A percentile compares a stretch with the other conserved stretches of the same genome.
These are phyloP conservation scores for Drosophila carrolli DNA, from an alignment of 1,140 invertebrate genomes.

Conservation along the genomic window DNA sequence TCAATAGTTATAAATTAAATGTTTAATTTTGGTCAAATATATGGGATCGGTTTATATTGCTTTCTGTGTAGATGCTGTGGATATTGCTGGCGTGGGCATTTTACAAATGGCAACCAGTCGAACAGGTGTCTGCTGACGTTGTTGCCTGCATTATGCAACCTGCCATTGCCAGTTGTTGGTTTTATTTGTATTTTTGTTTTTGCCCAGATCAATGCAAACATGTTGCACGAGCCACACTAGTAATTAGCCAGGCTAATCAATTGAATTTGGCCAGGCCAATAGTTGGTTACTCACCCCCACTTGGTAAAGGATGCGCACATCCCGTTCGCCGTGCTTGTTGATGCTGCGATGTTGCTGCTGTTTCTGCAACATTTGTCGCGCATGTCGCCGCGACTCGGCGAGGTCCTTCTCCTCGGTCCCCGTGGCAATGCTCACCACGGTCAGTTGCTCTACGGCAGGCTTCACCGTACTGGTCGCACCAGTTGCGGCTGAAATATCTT, in stretches of 20 bases:
- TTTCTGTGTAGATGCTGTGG: slow-evolving; percentile 40
- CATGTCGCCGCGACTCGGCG: slow-evolving; percentile 46
- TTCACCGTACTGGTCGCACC: slow-evolving; percentile 24
- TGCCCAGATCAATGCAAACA: slow-evolving; percentile 68
- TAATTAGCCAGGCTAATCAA: slow-evolving; percentile 50
- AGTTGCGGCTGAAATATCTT: slow-evolving; percentile 50
- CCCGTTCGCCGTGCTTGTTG: slow-evolving; percentile 57
- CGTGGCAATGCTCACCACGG: slow-evolving; percentile 64
- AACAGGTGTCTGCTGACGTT: slow-evolving; percentile 72
- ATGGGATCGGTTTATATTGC: neutral
- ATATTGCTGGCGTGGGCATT: slow-evolving; percentile 67
- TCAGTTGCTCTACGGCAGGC: slow-evolving; percentile 38
- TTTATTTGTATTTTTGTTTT: slow-evolving; percentile 32
- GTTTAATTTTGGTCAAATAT: no score
- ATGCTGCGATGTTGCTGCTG: slow-evolving; percentile 52
- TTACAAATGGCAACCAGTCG: slow-evolving; percentile 70
- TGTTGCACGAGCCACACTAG: slow-evolving; percentile 39
- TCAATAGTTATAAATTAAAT: no score
- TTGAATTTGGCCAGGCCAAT: slow-evolving; percentile 6
- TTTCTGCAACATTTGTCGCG: slow-evolving; percentile 72
- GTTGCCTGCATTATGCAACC: slow-evolving; percentile 74
- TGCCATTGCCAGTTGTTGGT: slow-evolving; percentile 51
- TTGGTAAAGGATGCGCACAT: slow-evolving; percentile 81
- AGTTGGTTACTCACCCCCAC: slow-evolving; percentile 73
- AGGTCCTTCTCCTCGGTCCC: slow-evolving; percentile 32